Evolutionary conservation across 2,888 invertebrate genomes (phyloP), one percentile per base, ranked within the genome.

Genomic region (Leucoma salicis): DNA sequence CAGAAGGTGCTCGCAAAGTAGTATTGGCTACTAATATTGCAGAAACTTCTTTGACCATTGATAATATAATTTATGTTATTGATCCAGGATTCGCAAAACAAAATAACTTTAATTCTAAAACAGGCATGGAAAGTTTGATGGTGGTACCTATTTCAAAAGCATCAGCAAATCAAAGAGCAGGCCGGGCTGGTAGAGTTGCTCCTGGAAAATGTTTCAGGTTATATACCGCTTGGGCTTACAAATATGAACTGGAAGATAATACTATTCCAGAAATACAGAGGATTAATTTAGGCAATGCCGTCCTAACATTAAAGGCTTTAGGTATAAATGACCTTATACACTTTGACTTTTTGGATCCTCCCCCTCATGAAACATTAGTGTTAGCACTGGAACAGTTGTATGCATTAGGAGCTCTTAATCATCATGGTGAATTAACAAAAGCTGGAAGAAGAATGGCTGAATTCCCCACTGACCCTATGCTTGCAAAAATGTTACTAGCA

Each of bases 41-140:
- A 0, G 99, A 99, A 90, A 99, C 99, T 0, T 99, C 99, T 1
- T 89, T 99, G 21, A 99, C 99, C 0, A 99, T 99, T 60, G 99
- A 99, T 76, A 99, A 99, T 66, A 99, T 99, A 53, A 95, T 97
- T 48, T 99, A 98, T 84, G 99, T 99, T 0, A 98, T 99, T 57
- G 99, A 99, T 89, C 98, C 99, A n/a, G 99, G 99, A 0, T 99
- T 99, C 88, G 97, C 97, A 33, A 99, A 99, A 78, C 99, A 99
- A 84, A 99, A 99, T 75, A 98, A 98, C 82, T 99, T 98, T 72
- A 96, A 99, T 87, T 98, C 99, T 0, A 92, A 97, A 58, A 98
- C 98, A 0, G 99, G 99, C 14, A 99, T 99, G 97, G 99, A 99
- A 76, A 98, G 98, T 60, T 91, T 99, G 45, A 96, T 98, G 90